Base-by-base conservation (phyloP, 2,888 invertebrate species). In the Pristionchus exspectatus region DNA sequence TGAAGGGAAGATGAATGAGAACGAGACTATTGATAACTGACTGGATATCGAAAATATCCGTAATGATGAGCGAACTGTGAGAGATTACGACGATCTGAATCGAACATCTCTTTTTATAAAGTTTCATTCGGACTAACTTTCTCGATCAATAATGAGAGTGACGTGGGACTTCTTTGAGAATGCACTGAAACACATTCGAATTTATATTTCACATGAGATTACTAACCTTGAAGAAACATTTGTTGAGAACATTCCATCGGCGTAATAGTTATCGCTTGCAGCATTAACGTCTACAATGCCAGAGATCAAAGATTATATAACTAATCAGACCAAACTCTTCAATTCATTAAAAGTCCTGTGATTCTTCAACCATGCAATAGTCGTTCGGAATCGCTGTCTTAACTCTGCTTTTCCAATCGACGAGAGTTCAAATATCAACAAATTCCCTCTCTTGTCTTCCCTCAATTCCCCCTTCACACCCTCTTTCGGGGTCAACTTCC, bases 41-140 rank as follows among this genome's bases (percentile, higher is more conserved):
- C 50, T 44, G 81, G 81, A 54, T 54, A 81, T 38, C 44, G 77
- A n/a, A 77, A 77, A 33, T 21, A 44, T 50, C 81, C 81, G 27
- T 81, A 81, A 27, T 81, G 81, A 27, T 81, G 50, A 27, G 81
- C 81, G 50, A 54, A 54, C 14, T n/a, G 50, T 12, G 81, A 81
- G 3, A 81, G 81, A 81, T 81, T 50, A 54, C 81, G 44, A 27
- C 81, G 38, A 74, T 74, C 74, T 74, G 74, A 74, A 74, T 74
- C 38, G 12, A 18, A 21, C 10, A 24, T 9, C 10, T 9, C 21
- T 63, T n/a, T 59, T 63, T 5, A 24, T 24, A 21, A 16, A 10
- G 1, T 38, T 30, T 74, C 1, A 74, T 30, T 16, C 9, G 30
- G 14, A 30, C 69, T 14, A 30, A 69, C 69, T 12, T 24, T 77